These are phyloP conservation scores for Glossosoma conforme DNA, from an alignment of 1,140 invertebrate species.

Conservation along the genomic window DNA sequence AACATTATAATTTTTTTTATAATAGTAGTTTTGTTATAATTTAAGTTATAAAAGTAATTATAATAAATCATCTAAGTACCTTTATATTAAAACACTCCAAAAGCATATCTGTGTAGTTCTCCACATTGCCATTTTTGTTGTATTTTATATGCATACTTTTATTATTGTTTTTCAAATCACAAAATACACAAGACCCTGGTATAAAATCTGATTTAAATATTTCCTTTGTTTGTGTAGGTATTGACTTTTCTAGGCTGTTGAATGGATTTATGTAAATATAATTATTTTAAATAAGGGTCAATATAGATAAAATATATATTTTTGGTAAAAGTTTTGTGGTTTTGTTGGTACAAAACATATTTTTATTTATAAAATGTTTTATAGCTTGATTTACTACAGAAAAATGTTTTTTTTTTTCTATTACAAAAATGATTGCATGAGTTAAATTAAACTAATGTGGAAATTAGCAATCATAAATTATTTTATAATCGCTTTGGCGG, in stretches of 20 bases:
- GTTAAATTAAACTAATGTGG: too few species aligned
- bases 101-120: slow-evolving; percentile 7
- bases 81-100: slow-evolving; percentile 10
- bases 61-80: slow-evolving; percentile 4
- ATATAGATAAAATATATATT: neutral
- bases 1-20: neutral
- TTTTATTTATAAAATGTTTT: too few species aligned
- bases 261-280: neutral
- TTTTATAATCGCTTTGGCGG: too few species aligned
- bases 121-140: neutral
- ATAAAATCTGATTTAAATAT: neutral
- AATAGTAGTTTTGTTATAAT: neutral
- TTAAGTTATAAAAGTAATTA: neutral
- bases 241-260: neutral
- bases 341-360: neutral
- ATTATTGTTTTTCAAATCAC: neutral
- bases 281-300: neutral
- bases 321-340: neutral
- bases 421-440: too few species aligned
- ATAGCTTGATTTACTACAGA: too few species aligned
- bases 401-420: too few species aligned
- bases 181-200: neutral
- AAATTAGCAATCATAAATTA: too few species aligned
- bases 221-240: neutral
- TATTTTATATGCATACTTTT: slow-evolving; percentile 2